These are phyloP conservation scores for Muscidifurax raptorellus DNA, from an alignment of 1,140 invertebrate species.

Conservation along the genomic window DNA sequence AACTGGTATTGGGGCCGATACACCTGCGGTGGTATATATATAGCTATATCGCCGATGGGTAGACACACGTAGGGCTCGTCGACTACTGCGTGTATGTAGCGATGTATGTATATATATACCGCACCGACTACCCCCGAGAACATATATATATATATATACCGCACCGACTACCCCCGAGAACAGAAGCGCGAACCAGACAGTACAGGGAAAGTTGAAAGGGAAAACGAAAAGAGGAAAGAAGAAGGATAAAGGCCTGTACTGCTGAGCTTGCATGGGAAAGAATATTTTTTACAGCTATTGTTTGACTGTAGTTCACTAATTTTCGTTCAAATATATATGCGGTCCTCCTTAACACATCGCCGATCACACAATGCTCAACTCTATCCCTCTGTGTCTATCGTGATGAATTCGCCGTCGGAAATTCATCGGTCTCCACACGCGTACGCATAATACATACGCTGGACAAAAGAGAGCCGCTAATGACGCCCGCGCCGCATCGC, in stretches of 20 bases:
- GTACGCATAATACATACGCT: too few species aligned
- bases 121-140: background rate
- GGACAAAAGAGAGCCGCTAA: constrained; percentile 11
- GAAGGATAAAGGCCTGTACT: background rate
- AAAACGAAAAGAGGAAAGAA: background rate
- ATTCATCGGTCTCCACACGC: background rate
- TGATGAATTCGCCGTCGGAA: background rate
- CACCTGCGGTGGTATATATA: constrained; percentile 44
- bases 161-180: background rate
- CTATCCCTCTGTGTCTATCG: background rate
- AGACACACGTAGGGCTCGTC: constrained; percentile 53
- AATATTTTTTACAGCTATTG: too few species aligned
- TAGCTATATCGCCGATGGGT: constrained; percentile 16
- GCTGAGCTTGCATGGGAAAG: too few species aligned
- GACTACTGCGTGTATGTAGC: constrained; percentile 43
- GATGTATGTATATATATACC: too few species aligned
- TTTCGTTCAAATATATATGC: too few species aligned
- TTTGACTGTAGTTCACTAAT: too few species aligned
- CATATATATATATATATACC: background rate
- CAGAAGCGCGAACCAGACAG: background rate
- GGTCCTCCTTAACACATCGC: constrained; percentile 10
- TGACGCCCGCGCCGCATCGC: background rate
- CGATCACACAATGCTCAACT: background rate
- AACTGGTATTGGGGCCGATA: constrained; percentile 73
- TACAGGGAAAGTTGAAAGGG: background rate